Conservation (phyloP, 2,113 vertebrate genomes). For the Phodopus roborovskii region DNA sequence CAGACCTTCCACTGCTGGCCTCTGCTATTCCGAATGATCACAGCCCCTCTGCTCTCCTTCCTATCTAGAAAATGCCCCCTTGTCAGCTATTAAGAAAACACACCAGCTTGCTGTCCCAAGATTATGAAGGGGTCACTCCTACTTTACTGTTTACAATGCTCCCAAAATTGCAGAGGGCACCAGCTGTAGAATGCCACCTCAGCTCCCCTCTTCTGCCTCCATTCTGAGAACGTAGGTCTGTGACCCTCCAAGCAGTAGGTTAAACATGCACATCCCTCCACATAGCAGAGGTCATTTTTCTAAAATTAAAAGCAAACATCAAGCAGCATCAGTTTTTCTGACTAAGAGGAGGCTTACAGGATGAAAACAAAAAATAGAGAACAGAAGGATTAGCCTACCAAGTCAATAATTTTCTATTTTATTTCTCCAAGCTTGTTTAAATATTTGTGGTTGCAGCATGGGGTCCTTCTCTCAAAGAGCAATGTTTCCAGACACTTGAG, state of each 20-base stretch:
- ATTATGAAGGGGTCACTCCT: slow-evolving; percentile 53
- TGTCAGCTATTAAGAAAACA: slow-evolving; percentile 54
- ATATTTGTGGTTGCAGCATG: slow-evolving; percentile 37
- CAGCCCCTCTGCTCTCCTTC: background rate
- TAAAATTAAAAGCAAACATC: slow-evolving; percentile 73
- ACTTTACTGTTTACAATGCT: slow-evolving; percentile 31
- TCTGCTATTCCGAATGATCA: background rate
- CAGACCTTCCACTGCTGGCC: background rate
- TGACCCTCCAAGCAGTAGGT: background rate
- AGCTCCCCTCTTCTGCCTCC: background rate
- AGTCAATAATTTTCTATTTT: background rate
- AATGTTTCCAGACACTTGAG: slow-evolving; percentile 19
- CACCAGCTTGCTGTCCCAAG: background rate
- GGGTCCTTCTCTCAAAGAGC: background rate
- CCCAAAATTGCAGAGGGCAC: slow-evolving; percentile 36
- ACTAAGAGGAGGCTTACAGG: background rate
- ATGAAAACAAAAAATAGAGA: slow-evolving; percentile 49
- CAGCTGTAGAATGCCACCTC: background rate
- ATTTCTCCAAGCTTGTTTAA: slow-evolving; percentile 52
- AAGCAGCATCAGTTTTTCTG: slow-evolving; percentile 34
- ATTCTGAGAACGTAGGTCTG: background rate
- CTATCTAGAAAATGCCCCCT: slow-evolving; percentile 25
- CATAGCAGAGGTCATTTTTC: slow-evolving; percentile 52
- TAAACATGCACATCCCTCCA: slow-evolving; percentile 58
- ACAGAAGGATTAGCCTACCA: slow-evolving; percentile 60